Evolutionary conservation across 2,888 invertebrate species (phyloP).

Genomic region (Branchipolynoe longqiensis): DNA sequence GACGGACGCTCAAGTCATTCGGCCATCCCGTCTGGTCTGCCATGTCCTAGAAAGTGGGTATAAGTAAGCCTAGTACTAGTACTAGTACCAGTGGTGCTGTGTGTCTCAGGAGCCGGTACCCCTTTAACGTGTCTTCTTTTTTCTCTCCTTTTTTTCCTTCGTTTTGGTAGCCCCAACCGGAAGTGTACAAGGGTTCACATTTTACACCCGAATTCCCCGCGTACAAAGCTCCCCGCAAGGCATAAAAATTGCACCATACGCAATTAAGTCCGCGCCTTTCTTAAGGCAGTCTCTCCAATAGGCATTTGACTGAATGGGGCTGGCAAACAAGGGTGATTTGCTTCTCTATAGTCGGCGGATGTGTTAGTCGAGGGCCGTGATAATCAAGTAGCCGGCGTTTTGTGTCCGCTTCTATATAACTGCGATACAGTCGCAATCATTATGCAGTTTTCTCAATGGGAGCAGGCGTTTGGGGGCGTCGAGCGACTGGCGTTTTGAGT

Average conservation of each 20-base stretch:
- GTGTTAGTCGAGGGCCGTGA: constrained; percentile 33
- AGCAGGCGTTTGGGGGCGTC: constrained; percentile 15
- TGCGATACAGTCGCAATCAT: constrained; percentile 19
- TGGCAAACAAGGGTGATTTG: constrained; percentile 30
- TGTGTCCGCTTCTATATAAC: constrained; percentile 26
- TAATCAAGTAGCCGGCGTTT: constrained; percentile 20
- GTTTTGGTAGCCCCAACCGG: too few species aligned
- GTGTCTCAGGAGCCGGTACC: too few species aligned
- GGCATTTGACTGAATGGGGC: background rate
- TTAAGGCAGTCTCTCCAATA: background rate
- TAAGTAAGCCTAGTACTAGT: too few species aligned
- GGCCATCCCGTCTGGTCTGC: too few species aligned
- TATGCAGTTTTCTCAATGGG: background rate
- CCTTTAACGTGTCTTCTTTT: too few species aligned
- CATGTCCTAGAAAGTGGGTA: too few species aligned
- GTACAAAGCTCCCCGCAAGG: background rate
- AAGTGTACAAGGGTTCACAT: constrained; percentile 32
- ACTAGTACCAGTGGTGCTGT: too few species aligned
- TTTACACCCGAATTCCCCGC: constrained; percentile 9
- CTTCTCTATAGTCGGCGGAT: background rate
- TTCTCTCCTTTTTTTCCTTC: constrained; percentile 16
- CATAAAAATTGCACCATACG: constrained; percentile 40
- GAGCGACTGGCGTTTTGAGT: constrained; percentile 4
- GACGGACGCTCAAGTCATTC: too few species aligned
- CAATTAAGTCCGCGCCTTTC: constrained; percentile 17